Conservation (phyloP, 30 jellyfish, hydroid and myxozoan species). For the Hydractinia symbiolongicarpus region DNA sequence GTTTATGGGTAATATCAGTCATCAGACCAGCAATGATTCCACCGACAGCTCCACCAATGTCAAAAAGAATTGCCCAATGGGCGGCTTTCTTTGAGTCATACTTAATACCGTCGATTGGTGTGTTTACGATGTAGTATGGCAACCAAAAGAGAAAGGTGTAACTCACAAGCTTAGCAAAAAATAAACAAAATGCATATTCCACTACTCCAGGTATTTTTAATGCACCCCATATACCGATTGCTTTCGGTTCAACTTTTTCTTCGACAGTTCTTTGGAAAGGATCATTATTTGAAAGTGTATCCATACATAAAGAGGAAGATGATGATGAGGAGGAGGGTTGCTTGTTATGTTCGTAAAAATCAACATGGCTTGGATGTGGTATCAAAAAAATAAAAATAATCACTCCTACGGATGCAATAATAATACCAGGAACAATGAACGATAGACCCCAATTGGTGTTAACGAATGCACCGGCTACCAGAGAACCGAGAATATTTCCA, state of each 20-base stretch:
- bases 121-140: constrained; percentile 68
- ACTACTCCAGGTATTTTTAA: constrained; percentile 67
- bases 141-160: constrained; percentile 85
- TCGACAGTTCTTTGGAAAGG: neutral
- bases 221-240: constrained; percentile 36
- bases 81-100: constrained; percentile 59
- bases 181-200: constrained; percentile 79
- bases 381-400: constrained; percentile 52
- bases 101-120: constrained; percentile 54
- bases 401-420: constrained; percentile 51
- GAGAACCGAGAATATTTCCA: constrained; percentile 94
- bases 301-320: neutral
- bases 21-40: constrained; percentile 62
- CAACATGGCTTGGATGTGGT: constrained; percentile 78
- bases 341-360: constrained; percentile 12
- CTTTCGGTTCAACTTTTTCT: neutral
- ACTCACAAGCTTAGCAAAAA: constrained; percentile 91
- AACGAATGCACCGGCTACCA: constrained; percentile 87
- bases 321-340: neutral
- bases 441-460: constrained; percentile 89
- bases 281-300: constrained; percentile 1
- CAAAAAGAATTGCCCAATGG: constrained; percentile 72
- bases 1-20: constrained; percentile 62
- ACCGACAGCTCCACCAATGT: constrained; percentile 94
- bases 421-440: constrained; percentile 82